Evolutionary conservation across 1,140 invertebrate species (phyloP), one percentile per base, ranked within the genome.

Genomic region (Potamilus streckersoni): DNA sequence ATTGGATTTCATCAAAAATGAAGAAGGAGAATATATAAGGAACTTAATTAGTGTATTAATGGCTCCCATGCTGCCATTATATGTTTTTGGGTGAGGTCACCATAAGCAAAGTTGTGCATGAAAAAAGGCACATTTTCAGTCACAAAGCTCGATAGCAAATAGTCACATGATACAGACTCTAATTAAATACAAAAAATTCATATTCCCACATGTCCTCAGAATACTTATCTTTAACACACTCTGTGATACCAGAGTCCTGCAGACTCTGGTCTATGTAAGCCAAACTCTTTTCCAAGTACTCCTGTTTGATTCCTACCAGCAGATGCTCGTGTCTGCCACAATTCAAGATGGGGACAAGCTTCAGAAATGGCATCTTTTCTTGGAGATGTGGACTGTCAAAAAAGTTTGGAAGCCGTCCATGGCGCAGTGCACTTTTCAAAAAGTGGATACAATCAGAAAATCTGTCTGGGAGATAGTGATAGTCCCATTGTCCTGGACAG

Each of bases 131-230:
- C 6, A 49, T 49, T 6, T 49, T 49, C 38, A 8, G 38, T 49
- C 38, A 49, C 38, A 8, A 11, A 49, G 6, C 38, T 49, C 11
- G 38, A 49, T 49, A 49, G 38, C 38, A 49, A 49, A 49, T 49
- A 49, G 38, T 49, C 38, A 49, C 38, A 49, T 11, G 38, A 49
- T 49, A 49, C 38, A 69, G 49, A 17, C 6, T 17, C 71, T 62
- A 80, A 62, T 74, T 80, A 59, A 83, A 87, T 8, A 87, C 71
- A 81, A 87, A 87, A 69, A 86, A 86, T 71, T 87, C 85, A 74
- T 84, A 86, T 68, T 87, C 86, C 85, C 84, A 86, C 83, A 85
- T 85, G 60, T 87, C 83, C 14, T 65, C 55, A 0, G 85, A 87
- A 73, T 83, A 87, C 15, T 85, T 81, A n/a, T 81, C 79, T n/a